Percentiles rank a stretch among this genome's conserved stretches.
These are phyloP conservation scores for Tenebrio molitor DNA, from an alignment of 1,140 invertebrate species.

Conservation along the genomic window DNA sequence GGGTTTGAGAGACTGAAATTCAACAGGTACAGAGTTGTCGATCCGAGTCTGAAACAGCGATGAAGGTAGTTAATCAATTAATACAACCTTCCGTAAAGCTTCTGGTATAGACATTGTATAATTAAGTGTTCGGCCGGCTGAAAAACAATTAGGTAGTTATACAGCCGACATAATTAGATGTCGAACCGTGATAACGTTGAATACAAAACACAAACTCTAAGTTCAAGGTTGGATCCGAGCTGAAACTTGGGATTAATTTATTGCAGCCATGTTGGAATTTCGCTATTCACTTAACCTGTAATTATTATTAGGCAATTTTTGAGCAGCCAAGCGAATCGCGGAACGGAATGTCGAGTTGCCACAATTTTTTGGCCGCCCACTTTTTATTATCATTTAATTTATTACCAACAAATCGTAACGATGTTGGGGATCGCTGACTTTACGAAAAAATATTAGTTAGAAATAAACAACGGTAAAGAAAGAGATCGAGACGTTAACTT, in stretches of 20 bases:
- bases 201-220: not conserved
- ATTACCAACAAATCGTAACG: not conserved
- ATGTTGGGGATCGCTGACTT: not conserved
- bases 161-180: no score
- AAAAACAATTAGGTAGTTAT: no score
- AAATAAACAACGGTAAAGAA: no score
- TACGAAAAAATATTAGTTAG: no score
- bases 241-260: constrained; percentile 9
- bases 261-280: constrained; percentile 1
- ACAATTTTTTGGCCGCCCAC: not conserved
- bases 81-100: no score
- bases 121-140: no score
- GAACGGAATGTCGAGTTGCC: constrained; percentile 7
- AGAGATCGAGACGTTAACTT: constrained; percentile 2
- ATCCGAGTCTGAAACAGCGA: no score
- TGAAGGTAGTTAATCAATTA: no score
- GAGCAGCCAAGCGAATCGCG: constrained; percentile 9
- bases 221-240: constrained; percentile 9
- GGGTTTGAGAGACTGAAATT: not conserved
- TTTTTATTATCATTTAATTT: not conserved
- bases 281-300: constrained; percentile 3
- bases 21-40: not conserved
- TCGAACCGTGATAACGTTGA: not conserved
- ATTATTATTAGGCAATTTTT: constrained; percentile 21
- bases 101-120: no score